Evolutionary conservation across 2,797 vertebrate species (phyloP).

Genomic region (Micrastur ruficollis): DNA sequence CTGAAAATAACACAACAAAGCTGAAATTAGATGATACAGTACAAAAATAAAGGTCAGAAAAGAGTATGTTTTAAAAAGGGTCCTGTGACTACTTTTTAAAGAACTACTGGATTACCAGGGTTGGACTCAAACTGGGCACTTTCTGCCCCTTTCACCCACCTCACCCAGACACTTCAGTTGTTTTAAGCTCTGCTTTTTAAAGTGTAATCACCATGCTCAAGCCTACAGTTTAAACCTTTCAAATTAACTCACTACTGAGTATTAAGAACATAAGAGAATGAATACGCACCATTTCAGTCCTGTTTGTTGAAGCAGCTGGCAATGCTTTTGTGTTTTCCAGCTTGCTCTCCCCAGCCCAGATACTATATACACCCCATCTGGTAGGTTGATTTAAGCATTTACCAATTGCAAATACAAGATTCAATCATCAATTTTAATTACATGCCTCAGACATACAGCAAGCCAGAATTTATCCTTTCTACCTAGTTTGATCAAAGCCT

Average conservation of each 20-base stretch:
- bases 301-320: neutral
- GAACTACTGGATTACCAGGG: neutral
- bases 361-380: neutral
- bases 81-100: neutral
- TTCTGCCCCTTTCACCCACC: neutral
- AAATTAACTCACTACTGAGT: neutral
- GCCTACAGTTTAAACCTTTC: neutral
- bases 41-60: neutral
- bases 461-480: constrained; percentile 15
- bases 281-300: constrained; percentile 18
- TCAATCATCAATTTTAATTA: constrained; percentile 46
- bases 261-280: neutral
- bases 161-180: neutral
- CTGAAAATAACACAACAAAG: neutral
- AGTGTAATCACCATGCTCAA: neutral
- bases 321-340: neutral
- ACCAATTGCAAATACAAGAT: constrained; percentile 24
- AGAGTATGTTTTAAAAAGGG: neutral
- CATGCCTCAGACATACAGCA: neutral
- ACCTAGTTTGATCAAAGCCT: constrained; percentile 38
- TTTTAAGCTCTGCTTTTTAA: neutral
- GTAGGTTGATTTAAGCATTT: constrained; percentile 10
- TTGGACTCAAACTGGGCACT: neutral
- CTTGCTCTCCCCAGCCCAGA: neutral
- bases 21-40: neutral